Evolutionary conservation across 1,140 invertebrate species (phyloP).

Genomic region (Drosophila serrata): DNA sequence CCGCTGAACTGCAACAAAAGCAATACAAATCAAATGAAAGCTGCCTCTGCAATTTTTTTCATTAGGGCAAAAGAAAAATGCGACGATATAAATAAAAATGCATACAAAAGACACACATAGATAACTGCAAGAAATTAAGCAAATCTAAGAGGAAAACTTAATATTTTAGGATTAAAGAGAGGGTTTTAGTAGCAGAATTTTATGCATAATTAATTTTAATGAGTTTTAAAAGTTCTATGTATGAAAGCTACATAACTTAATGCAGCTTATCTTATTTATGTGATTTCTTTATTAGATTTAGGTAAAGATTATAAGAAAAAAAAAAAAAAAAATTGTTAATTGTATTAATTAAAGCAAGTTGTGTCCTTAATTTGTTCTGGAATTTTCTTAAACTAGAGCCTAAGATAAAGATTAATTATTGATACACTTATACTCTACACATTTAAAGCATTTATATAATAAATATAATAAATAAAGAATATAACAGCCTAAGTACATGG

Average conservation of each 20-base stretch:
- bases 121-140: conserved; percentile 10
- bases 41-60: conserved; percentile 60
- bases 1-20: conserved; percentile 53
- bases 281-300: no score
- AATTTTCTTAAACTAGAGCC: not conserved
- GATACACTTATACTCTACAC: no score
- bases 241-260: no score
- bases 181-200: not conserved
- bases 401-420: not conserved
- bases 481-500: no score
- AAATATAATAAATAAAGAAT: not conserved
- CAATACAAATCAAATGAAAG: conserved; percentile 81
- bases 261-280: no score
- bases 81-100: conserved; percentile 76
- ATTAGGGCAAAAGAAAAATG: conserved; percentile 70
- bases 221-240: not conserved
- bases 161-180: not conserved
- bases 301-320: no score
- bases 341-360: no score
- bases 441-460: no score
- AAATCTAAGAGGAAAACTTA: not conserved
- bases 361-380: not conserved
- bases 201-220: no score
- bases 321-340: no score
- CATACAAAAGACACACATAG: conserved; percentile 64